Percentiles rank a stretch among this genome's conserved stretches.
These are phyloP conservation scores for Rhagonycha lutea DNA, from an alignment of 2,888 invertebrate species.

Conservation along the genomic window DNA sequence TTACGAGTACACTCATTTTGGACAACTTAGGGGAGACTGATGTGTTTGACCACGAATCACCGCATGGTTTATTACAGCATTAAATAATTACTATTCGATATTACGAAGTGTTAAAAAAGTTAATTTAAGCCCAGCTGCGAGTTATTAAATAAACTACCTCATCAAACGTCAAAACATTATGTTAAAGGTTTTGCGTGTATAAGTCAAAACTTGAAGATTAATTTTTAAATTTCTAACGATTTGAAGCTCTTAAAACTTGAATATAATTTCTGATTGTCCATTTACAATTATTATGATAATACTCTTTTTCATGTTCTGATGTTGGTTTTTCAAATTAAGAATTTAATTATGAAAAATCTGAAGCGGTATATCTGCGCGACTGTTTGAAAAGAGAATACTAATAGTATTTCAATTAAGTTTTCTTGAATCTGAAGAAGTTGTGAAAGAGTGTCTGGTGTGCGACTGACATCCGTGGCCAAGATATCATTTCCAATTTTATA, in stretches of 20 bases:
- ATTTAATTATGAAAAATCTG: conserved; percentile 50
- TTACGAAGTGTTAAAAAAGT: not conserved
- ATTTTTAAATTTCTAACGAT: not conserved
- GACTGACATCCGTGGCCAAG: conserved; percentile 50
- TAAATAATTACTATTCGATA: not conserved
- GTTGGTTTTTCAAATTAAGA: conserved; percentile 46
- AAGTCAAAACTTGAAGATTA: not conserved
- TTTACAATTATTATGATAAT: conserved; percentile 4
- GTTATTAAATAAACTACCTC: not conserved
- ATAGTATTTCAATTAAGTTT: conserved; percentile 53
- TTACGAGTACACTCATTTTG: too few relatives aligned
- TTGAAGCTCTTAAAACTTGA: not conserved
- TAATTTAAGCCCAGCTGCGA: not conserved
- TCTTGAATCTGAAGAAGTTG: conserved; percentile 46
- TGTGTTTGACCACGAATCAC: not conserved
- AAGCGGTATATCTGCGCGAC: conserved; percentile 41
- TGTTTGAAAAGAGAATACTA: conserved; percentile 50
- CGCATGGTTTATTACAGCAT: not conserved
- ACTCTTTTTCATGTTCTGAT: conserved; percentile 15
- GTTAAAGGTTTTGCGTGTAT: too few relatives aligned
- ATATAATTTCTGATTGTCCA: conserved; percentile 3
- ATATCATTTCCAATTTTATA: conserved; percentile 54
- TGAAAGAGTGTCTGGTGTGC: conserved; percentile 51
- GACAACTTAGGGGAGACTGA: not conserved
- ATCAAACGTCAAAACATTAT: not conserved